Conservation (phyloP, 2,888 invertebrate species). For the Drosophila quinaria region DNA sequence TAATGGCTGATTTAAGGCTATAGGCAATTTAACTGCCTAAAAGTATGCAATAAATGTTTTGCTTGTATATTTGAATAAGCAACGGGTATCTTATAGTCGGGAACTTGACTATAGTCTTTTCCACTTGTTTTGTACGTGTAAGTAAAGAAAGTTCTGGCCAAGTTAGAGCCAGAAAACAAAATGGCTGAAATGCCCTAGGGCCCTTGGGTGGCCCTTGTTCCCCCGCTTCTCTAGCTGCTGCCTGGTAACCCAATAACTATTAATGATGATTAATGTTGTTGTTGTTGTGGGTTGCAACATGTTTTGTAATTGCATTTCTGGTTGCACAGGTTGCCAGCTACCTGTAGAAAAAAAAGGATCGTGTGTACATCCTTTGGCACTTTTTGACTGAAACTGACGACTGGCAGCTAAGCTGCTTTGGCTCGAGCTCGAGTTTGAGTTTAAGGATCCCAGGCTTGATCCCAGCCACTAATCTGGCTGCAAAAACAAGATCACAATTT, state of each 20-base stretch:
- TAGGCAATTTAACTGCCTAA: no score
- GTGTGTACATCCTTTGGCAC: constrained; percentile 28
- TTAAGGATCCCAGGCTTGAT: constrained; percentile 33
- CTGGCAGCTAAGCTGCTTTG: constrained; percentile 78
- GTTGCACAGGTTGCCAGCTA: constrained; percentile 26
- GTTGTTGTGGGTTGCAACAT: constrained; percentile 70
- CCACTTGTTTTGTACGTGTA: constrained; percentile 3
- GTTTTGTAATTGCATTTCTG: constrained; percentile 69
- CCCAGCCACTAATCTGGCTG: constrained; percentile 73
- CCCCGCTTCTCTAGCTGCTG: constrained; percentile 8
- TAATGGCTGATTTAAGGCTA: no score
- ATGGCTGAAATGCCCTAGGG: constrained; percentile 33
- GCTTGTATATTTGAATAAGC: constrained; percentile 19
- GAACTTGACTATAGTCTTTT: no score
- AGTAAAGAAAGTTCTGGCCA: constrained; percentile 26
- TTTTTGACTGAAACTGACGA: constrained; percentile 20
- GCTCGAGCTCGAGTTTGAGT: constrained; percentile 75
- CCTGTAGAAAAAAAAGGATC: constrained; percentile 49
- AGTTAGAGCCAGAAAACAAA: constrained; percentile 11
- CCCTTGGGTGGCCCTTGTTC: constrained; percentile 62
- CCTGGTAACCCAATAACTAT: constrained; percentile 69
- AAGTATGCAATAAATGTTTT: no score
- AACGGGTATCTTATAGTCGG: no score
- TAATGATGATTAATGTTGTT: constrained; percentile 77
- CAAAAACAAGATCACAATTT: constrained; percentile 82